Percentiles rank a stretch among this genome's conserved stretches.
These are phyloP conservation scores for Merops nubicus DNA, from an alignment of 2,113 vertebrate genomes.

Conservation along the genomic window DNA sequence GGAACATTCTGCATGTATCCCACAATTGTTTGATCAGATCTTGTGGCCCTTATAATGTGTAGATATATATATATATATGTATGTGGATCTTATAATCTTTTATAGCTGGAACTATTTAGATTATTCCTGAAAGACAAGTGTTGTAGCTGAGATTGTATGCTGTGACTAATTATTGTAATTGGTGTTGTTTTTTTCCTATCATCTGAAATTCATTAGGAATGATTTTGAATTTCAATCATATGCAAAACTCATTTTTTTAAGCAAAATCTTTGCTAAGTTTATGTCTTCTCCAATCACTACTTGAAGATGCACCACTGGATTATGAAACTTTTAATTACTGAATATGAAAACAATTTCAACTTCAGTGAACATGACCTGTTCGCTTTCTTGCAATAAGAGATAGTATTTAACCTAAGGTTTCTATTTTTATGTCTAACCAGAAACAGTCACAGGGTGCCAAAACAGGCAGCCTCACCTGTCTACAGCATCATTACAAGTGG, in stretches of 20 bases:
- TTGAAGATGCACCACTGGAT: not conserved
- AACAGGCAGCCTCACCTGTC: not conserved
- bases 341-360: not conserved
- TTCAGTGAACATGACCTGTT: not conserved
- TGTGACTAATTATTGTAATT: not conserved
- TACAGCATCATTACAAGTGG: not conserved
- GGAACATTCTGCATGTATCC: not conserved
- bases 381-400: not conserved
- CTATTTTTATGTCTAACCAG: not conserved
- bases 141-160: not conserved
- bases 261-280: not conserved
- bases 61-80: no score
- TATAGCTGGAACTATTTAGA: not conserved
- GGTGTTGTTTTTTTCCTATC: not conserved
- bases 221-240: not conserved
- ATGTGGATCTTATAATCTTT: no score
- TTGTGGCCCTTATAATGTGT: no score
- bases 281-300: not conserved
- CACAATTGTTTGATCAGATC: fast-evolving
- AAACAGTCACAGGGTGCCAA: not conserved
- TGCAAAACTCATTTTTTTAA: not conserved
- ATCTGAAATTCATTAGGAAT: not conserved
- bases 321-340: not conserved
- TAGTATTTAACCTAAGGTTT: not conserved
- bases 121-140: not conserved